Evolutionary conservation across 1,140 invertebrate species (phyloP), one percentile per base, ranked within the genome.

Genomic region (Lepidurus packardi): DNA sequence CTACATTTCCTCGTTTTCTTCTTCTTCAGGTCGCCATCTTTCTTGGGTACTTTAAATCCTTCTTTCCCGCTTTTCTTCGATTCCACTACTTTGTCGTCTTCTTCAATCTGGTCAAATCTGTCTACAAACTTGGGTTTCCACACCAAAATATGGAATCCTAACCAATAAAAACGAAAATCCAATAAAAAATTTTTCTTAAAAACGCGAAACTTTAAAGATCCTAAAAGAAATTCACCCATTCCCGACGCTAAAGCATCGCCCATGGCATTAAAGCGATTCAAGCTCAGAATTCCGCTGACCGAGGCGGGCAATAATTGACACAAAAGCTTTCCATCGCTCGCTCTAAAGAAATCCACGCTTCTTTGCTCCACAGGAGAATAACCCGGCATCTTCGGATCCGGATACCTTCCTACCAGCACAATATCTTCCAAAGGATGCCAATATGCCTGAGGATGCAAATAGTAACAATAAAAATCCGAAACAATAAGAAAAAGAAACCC

Each of bases 381-480:
- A 34, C 80, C 81, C 65, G 80, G 78, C 16, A 83, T 80, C 9
- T 81, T 81, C 16, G 81, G 80, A 79, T 84, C 83, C 13, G 85
- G 85, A 79, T 85, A 86, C 16, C 85, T 80, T 1, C 85, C 85
- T 76, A 85, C 82, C 4, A 85, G 83, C 21, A 85, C 82, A 41
- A 85, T 76, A 79, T 86, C 85, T 77, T 82, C 80, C 25, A 85
- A 78, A 7, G 85, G 85, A 79, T 86, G 84, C 85, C 85, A 86
- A 10, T 81, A 80, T 13, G 85, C 85, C 84, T 86, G 77, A 3
- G 82, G 75, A 78, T 34, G 45, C 1, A 78, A 80, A 34, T 43
- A 74, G 8, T 0, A 25, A 11, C 47, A 21, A 65, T 16, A 75
- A 7, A 78, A 81, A 80, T 78, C 7, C n/a, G 21, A 41, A 47